Evolutionary conservation across 2,888 invertebrate species (phyloP), one percentile per base, ranked within the genome.

Genomic region (Lasioglossum marginatum): DNA sequence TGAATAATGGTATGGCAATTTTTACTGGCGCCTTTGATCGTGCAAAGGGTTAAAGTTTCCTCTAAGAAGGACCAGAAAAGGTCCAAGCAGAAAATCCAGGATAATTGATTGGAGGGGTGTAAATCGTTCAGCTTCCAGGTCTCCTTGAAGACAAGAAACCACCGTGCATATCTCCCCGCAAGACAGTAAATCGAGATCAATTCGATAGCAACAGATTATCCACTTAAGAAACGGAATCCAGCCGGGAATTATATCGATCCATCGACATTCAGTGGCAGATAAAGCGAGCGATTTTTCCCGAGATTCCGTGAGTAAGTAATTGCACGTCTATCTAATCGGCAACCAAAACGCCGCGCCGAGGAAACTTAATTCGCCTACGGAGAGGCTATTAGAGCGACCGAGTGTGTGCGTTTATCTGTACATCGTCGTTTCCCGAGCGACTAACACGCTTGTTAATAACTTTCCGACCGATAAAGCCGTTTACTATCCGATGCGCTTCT

Each of bases 391-490:
- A 68, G 60, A 27, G 48, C 52, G 45, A 68, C 40, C 72, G 27
- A 4, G 63, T 31, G 63, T 31, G 48, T 27, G 83, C 31, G 60
- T 73, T 60, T 79, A 83, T 85, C 77, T n/a, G n/a, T 10, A 48
- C 37, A 37, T n/a, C 48, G 71, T 76, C 72, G 72, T 31, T 52
- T 73, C 43, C 45, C 27, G 31, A 45, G n/a, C 43, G 40, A 66
- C 6, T n/a, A 40, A 77, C 77, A 77, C 60, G 52, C 79, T 37
- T 66, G 79, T 77, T 79, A 77, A 70, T 60, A 80, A 86, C 77
- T 79, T 83, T 79, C 84, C 80, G 68, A 5, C 31, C 52, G 85
- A 84, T 83, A 75, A 57, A 48, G 19, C 6, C 48, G 19, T 48
- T 48, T 48, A 48, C 19, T 48, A 19, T 6, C 19, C 48, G 19